Conservation (phyloP, 2,113 vertebrate species). For the Vulpes ferrilata region DNA sequence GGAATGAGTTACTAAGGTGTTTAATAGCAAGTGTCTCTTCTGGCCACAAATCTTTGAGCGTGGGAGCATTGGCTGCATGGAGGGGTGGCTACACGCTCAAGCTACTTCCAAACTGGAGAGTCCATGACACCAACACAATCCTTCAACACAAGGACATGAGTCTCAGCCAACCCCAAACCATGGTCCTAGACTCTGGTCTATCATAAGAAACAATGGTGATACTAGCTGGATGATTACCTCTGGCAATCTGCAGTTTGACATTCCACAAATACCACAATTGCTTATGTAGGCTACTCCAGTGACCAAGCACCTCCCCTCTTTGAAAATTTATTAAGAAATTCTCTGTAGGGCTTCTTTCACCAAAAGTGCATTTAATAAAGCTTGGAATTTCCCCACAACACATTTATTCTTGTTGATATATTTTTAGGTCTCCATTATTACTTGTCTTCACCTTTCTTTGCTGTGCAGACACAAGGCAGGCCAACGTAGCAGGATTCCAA, state of each 20-base stretch:
- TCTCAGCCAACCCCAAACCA: slow-evolving; percentile 31
- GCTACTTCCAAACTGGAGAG: neutral
- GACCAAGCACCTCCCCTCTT: slow-evolving; percentile 60
- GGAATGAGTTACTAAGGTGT: slow-evolving; percentile 23
- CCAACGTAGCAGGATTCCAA: slow-evolving; percentile 8
- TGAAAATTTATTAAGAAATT: slow-evolving; percentile 75
- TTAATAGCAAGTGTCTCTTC: neutral
- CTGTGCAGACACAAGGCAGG: slow-evolving; percentile 31
- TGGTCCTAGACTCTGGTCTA: slow-evolving; percentile 75
- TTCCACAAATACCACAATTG: slow-evolving; percentile 69
- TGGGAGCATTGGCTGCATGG: rapidly evolving
- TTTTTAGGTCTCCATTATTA: slow-evolving; percentile 60
- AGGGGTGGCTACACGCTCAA: neutral
- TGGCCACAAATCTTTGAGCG: neutral
- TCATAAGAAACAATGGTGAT: neutral
- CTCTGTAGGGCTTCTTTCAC: slow-evolving; percentile 66
- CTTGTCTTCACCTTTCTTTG: slow-evolving; percentile 58
- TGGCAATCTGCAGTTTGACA: neutral
- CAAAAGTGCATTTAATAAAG: slow-evolving; percentile 76
- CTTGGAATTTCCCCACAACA: slow-evolving; percentile 66
- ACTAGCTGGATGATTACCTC: neutral
- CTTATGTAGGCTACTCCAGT: slow-evolving; percentile 28
- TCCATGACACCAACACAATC: neutral
- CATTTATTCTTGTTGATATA: slow-evolving; percentile 59
- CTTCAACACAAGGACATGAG: neutral